Base-by-base conservation (phyloP, 2,888 invertebrate genomes). In the Noctuana brunneofusca region DNA sequence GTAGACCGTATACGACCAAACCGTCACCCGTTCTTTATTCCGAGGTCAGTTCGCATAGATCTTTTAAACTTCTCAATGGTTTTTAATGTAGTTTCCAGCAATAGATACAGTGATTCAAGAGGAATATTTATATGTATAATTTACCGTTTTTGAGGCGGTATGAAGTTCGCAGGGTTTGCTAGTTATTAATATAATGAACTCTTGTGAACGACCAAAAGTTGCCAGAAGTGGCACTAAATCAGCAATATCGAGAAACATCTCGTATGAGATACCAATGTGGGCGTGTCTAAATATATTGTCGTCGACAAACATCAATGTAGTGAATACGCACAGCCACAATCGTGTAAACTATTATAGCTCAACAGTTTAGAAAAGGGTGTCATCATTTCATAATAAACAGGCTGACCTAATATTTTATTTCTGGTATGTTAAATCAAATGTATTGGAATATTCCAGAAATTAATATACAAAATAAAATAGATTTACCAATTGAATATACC, bases 241-340 rank as follows among this genome's bases (percentile, higher is more conserved):
- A 50, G 27, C 27, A n/a, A 27, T 50, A 50, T 50, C 14, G 27
- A 50, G 27, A 14, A 27, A 1, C 49, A 16, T 50, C 27, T 35
- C 32, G 53, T 53, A 20, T 20, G 73, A 76, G 76, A 75, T n/a
- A 64, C 68, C 74, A 73, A 72, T 78, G 79, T 79, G 77, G 78
- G 75, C 79, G 59, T n/a, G n/a, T 53, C n/a, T n/a, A 32, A 16
- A 38, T 38, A 35, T 32, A 53, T 53, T 22, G 49, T 50, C 49
- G 53, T 32, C 35, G 35, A 53, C 53, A 1, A 35, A 50, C 24
- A 27, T 50, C 24, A 50, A 16, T 27, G 46, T 20, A n/a, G n/a
- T 1, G 12, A 22, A 11, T 11, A 50, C 16, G 4, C n/a, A 2
- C 50, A 27, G 50, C 38, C 9, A 41, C 8, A 41, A 41, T 41